phyloP scores from a whole-genome alignment of 2,888 invertebrate genomes.

The Halictus ligatus region DNA sequence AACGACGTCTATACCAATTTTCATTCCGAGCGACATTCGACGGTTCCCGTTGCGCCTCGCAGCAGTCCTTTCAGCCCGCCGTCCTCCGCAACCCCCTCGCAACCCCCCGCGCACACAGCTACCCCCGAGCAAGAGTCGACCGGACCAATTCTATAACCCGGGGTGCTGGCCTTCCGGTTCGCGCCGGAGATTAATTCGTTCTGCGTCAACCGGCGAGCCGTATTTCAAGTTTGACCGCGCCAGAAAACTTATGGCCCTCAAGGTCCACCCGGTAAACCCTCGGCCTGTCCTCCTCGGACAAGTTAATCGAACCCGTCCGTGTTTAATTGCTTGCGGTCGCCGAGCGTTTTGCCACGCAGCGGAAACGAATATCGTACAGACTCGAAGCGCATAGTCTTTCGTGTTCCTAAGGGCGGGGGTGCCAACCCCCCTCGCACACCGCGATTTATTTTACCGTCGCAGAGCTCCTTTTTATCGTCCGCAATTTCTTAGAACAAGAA shows the following conservation, averaged over 20 bases:
- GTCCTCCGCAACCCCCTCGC: background rate
- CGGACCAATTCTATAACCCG: slow-evolving; percentile 60
- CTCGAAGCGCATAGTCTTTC: background rate
- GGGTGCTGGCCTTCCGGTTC: slow-evolving; percentile 44
- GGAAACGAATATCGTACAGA: background rate
- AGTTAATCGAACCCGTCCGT: slow-evolving; percentile 28
- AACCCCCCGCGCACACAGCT: background rate
- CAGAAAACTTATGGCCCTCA: slow-evolving; percentile 27
- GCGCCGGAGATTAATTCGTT: slow-evolving; percentile 70
- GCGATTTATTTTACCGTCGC: background rate
- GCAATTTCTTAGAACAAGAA: background rate
- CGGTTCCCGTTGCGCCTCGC: slow-evolving; percentile 65
- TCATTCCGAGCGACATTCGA: slow-evolving; percentile 75
- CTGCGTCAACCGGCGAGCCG: slow-evolving; percentile 42
- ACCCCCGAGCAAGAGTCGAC: background rate
- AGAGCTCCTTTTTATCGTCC: background rate
- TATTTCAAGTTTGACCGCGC: slow-evolving; percentile 49
- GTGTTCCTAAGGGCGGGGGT: background rate
- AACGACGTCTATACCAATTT: slow-evolving; percentile 78
- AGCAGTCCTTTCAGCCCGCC: slow-evolving; percentile 48
- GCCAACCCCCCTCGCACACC: background rate
- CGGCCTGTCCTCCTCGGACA: slow-evolving; percentile 7
- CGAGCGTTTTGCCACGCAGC: background rate
- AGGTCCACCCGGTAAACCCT: background rate
- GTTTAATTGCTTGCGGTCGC: slow-evolving; percentile 15